Base-by-base conservation (phyloP, 92 coral and sea anemone genomes). In the Heteractis magnifica region DNA sequence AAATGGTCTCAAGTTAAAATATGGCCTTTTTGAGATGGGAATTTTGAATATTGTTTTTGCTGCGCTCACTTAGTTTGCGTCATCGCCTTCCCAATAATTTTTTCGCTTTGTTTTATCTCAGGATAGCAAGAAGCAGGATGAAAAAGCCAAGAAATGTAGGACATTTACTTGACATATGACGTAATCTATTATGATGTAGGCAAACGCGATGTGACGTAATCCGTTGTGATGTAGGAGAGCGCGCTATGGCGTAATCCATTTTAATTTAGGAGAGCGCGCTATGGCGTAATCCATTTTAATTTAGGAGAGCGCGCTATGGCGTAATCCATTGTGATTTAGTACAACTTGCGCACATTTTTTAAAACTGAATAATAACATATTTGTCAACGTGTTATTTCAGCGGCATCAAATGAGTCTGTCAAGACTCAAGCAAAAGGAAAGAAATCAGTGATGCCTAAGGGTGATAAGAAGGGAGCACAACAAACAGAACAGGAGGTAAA, bases 41-140 rank as follows among this genome's bases (percentile, higher is more conserved):
- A 34, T 34, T 34, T 34, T 34, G 44, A 34, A 34, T 34, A 34
- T 34, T 34, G 44, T 34, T 34, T 34, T 34, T 34, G 44, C 44
- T 34, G 44, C 44, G 44, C 44, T 26, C 26, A 26, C 26, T 26
- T 26, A 26, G 44, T 34, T 34, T 34, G 44, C 44, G 44, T 34
- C 44, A 34, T 34, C 44, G 44, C 44, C 44, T 34, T 34, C 3
- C 44, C 1, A 2, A 34, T 62, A 80, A 8, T 21, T 10, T 4
- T 53, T 72, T 49, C 10, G 4, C 44, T 10, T n/a, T 44, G 53
- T 44, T 80, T 72, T 77, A 48, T 65, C 26, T 6, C 70, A 96
- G 99, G 99, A 96, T 9, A 87, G 87, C 65, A 96, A 96, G 77
- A 96, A 96, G 81, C 94, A 90, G 76, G 98, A 94, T 41, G 97